Base-by-base conservation (phyloP, 1,140 invertebrate genomes). In the Drosophila jambulina region DNA sequence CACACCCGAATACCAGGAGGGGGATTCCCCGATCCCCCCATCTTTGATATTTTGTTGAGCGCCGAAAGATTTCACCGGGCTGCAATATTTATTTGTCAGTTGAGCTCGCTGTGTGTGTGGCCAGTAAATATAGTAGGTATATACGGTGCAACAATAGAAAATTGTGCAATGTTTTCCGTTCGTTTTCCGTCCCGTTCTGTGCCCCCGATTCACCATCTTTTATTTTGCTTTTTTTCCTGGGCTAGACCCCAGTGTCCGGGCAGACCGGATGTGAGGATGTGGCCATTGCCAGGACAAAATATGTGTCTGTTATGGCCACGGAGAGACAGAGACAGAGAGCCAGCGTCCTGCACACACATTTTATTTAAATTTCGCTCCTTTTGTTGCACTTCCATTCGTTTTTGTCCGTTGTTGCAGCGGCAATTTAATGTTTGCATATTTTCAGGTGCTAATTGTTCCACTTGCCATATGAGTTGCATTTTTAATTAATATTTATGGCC, bases 391-490 rank as follows among this genome's bases (percentile, higher is more conserved):
- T 25, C 34, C 53, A 56, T 56, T 56, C 53, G 43, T 62, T 81
- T 27, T 65, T 75, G 62, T 57, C 69, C 36, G 53, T 64, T 15
- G 45, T 13, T 46, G 10, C 72, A 77, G 71, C 74, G 79, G 60
- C 85, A 82, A 90, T 90, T 91, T 92, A 92, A 92, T 92, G 88
- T 91, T 91, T 92, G 87, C 91, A 92, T 92, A 92, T 92, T 92
- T 92, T 92, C 91, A 92, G 91, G 91, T 92, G 91, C 84, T 92
- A 92, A 92, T 92, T 92, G 91, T 76, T 92, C 84, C 91, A 91
- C 87, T 90, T 86, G 78, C 75, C 91, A 92, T 92, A 92, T 92
- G 91, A 91, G 82, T 58, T 91, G 90, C 90, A 91, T 91, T 91
- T 88, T 91, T 91, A 91, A 91, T 91, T 91, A 91, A 91, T 83